Base-by-base conservation (phyloP, 92 coral and sea anemone genomes). In the Bergia puertoricense region DNA sequence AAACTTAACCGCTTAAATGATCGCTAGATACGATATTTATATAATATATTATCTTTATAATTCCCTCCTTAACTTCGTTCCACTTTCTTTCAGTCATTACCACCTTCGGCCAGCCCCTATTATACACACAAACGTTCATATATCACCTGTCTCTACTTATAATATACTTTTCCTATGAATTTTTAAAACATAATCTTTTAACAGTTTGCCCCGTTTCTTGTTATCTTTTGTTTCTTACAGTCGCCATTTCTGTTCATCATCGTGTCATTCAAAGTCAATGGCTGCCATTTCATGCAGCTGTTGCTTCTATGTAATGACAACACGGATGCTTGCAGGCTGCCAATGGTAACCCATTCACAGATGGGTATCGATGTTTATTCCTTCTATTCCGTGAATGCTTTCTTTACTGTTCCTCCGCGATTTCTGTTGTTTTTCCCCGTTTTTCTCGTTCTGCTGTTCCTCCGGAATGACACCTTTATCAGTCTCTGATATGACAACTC, bases 401-500 rank as follows among this genome's bases (percentile, higher is more conserved):
- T 81, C 85, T 41, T 57, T 42, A 74, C 86, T 83, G 78, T 44
- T 83, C 39, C 78, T 83, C 65, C 78, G 56, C 7, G 41, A 2
- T 66, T 45, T 54, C 18, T 45, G 59, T 67, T 68, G 76, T 36
- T 11, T 68, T 44, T 13, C 76, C 38, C 41, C 59, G 16, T 57
- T 48, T 74, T 37, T 20, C 86, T 44, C 37, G 15, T 38, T 11
- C 65, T 73, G 37, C 56, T 36, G 68, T 68, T 71, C 38, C 59
- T 81, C 75, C 10, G 90, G 54, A n/a, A 79, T 44, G n/a, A 40
- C 73, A 44, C 11, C n/a, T 43, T 69, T 44, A 65, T 23, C 77
- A 30, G n/a, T 23, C 41, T 73, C 86, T 83, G 86, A 83, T 83
- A 83, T 83, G 22, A 83, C 86, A 67, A 83, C 86, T 68, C 23